Evolutionary conservation across 2,113 vertebrate genomes (phyloP).

Genomic region (Balaenoptera acutorostrata): DNA sequence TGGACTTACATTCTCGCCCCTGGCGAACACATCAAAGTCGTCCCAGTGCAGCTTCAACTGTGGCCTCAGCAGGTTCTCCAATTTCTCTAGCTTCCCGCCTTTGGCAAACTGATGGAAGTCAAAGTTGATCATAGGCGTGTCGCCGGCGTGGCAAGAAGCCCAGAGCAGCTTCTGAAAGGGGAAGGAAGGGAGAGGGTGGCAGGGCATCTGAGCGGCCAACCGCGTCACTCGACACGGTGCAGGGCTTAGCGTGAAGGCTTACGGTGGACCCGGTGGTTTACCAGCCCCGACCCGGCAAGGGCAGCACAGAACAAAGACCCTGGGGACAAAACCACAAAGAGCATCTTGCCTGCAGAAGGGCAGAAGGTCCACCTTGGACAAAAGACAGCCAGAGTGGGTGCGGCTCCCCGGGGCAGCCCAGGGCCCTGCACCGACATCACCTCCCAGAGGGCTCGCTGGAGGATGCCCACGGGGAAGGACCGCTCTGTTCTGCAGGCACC

Average conservation of each 20-base stretch:
- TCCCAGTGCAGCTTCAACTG: slow-evolving; percentile 84
- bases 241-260: accelerated
- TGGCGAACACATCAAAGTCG: slow-evolving; percentile 81
- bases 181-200: neutral
- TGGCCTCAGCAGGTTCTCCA: slow-evolving; percentile 82
- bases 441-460: neutral
- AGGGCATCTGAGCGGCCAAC: accelerated
- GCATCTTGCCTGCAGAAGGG: neutral
- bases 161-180: slow-evolving; percentile 83
- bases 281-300: neutral
- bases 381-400: neutral
- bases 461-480: neutral
- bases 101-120: slow-evolving; percentile 85
- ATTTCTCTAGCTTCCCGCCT: slow-evolving; percentile 83
- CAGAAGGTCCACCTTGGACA: neutral
- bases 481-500: neutral
- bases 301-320: neutral
- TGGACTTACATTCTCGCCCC: slow-evolving; percentile 76
- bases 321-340: neutral
- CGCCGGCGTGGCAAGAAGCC: slow-evolving; percentile 82
- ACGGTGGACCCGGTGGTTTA: accelerated
- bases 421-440: neutral
- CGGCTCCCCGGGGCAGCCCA: neutral
- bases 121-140: slow-evolving; percentile 89
- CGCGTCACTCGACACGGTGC: accelerated